phyloP scores from a whole-genome alignment of 2,113 vertebrate species.

The Nothoprocta pentlandii region DNA sequence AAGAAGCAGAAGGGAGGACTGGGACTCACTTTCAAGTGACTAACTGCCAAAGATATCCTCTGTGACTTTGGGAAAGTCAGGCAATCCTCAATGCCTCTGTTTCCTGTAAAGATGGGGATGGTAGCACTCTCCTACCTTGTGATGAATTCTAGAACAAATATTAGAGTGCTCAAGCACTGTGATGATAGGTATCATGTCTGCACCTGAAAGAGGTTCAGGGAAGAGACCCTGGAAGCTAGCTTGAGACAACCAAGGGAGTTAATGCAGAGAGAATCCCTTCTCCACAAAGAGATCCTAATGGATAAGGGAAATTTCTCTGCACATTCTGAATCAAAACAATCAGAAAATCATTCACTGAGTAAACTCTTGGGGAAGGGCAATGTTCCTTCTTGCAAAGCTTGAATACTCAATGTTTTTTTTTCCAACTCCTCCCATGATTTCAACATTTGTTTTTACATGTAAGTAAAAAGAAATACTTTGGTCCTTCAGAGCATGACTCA shows the following conservation, averaged over 20 bases:
- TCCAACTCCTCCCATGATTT: not conserved
- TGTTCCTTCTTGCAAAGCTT: not conserved
- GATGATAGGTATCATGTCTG: not conserved
- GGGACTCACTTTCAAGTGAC: not conserved
- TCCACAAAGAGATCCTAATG: not conserved
- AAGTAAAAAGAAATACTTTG: not conserved
- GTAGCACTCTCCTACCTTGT: conserved; percentile 25
- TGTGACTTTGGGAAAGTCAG: not conserved
- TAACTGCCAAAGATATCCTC: not conserved
- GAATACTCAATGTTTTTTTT: not conserved
- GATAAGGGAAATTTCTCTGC: not conserved
- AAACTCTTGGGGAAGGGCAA: not conserved
- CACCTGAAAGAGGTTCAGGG: not conserved
- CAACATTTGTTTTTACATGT: not conserved
- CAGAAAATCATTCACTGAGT: not conserved
- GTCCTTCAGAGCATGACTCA: not conserved
- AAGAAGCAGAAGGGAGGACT: not conserved
- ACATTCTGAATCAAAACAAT: not conserved
- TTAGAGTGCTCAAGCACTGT: not conserved
- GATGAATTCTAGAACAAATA: not conserved
- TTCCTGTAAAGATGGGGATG: not conserved
- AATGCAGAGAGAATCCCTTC: not conserved
- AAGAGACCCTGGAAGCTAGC: not conserved
- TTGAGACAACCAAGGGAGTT: not conserved
- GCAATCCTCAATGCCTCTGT: not conserved